Conservation (phyloP, 2,113 vertebrate genomes). For the Pithys albifrons region DNA sequence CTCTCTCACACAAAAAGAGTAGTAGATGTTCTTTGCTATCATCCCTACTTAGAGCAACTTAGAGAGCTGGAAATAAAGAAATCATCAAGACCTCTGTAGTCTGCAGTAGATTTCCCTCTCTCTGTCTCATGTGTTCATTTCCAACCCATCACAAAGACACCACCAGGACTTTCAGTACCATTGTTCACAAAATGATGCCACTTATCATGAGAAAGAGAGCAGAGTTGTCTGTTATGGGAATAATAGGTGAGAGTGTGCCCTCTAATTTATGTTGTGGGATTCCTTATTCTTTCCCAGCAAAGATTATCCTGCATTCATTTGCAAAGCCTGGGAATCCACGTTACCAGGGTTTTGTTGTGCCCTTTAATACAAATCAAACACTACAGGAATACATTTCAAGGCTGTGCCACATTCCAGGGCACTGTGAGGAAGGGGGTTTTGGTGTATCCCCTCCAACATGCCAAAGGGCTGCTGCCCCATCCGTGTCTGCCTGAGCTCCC, state of each 20-base stretch:
- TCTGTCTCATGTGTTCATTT: not conserved
- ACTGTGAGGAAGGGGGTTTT: not conserved
- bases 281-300: not conserved
- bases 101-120: not conserved
- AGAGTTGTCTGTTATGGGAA: not conserved
- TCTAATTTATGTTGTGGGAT: not conserved
- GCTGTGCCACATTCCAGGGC: rapidly evolving
- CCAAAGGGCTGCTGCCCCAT: not conserved
- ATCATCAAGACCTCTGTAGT: not conserved
- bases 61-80: not conserved
- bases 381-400: not conserved
- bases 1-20: not conserved
- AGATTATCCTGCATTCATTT: not conserved
- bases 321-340: not conserved
- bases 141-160: not conserved
- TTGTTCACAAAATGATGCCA: not conserved
- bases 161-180: not conserved
- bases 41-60: not conserved
- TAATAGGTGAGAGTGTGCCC: not conserved
- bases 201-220: not conserved
- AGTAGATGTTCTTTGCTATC: not conserved
- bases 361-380: not conserved
- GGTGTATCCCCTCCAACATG: not conserved
- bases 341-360: not conserved
- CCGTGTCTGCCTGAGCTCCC: not conserved